Conservation (phyloP, 1,140 invertebrate species). For the Leptopilina boulardi region DNA sequence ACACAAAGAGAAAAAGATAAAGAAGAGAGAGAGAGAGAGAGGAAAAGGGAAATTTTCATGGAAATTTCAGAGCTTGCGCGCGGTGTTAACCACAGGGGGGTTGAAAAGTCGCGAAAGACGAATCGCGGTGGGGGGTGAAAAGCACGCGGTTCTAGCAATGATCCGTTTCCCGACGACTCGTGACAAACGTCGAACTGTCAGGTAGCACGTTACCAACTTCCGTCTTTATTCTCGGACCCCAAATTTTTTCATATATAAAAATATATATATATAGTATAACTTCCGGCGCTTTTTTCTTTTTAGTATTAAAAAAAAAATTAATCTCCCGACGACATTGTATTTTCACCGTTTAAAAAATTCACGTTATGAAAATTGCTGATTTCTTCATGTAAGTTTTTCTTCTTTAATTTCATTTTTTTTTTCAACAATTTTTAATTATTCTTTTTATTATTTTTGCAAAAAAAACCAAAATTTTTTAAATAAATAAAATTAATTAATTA, state of each 20-base stretch:
- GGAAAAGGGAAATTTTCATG: background rate
- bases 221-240: constrained; percentile 43
- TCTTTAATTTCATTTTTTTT: too few relatives aligned
- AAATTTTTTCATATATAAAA: background rate
- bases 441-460: too few relatives aligned
- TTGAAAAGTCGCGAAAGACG: constrained; percentile 46
- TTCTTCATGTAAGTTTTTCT: constrained; percentile 35
- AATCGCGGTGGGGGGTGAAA: constrained; percentile 55
- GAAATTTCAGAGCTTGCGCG: constrained; percentile 63
- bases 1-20: too few relatives aligned
- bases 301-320: background rate
- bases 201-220: constrained; percentile 51
- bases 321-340: background rate
- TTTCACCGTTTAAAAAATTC: background rate
- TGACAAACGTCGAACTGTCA: constrained; percentile 61
- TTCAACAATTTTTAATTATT: background rate
- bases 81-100: constrained; percentile 53
- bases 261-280: background rate
- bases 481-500: too few relatives aligned
- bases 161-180: constrained; percentile 61
- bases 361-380: constrained; percentile 29
- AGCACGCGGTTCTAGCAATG: constrained; percentile 66
- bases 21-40: too few relatives aligned
- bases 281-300: constrained; percentile 15
- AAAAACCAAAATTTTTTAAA: too few relatives aligned